These are phyloP conservation scores for Oenanthe oenanthe DNA, from an alignment of 2,113 vertebrate species.

Conservation along the genomic window DNA sequence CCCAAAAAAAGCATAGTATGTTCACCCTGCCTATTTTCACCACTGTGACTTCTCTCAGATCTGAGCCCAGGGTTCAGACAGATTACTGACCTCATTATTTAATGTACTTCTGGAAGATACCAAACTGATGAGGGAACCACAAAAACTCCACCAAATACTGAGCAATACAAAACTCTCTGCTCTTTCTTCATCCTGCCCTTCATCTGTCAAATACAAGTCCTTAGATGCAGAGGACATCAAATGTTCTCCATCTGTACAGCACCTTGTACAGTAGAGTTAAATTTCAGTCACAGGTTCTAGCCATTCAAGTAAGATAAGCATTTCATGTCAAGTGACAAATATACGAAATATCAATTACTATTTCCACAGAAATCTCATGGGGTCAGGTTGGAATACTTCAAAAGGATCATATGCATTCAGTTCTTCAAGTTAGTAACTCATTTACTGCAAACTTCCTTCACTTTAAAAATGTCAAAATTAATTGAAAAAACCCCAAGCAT, in stretches of 20 bases:
- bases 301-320: background rate
- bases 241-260: background rate
- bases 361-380: background rate
- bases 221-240: background rate
- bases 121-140: background rate
- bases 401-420: background rate
- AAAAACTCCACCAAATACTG: background rate
- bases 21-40: background rate
- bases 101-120: background rate
- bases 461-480: background rate
- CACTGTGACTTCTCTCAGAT: background rate
- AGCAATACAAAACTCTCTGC: background rate
- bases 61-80: background rate
- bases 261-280: background rate
- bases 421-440: background rate
- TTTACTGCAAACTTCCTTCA: background rate
- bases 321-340: background rate
- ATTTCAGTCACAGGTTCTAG: background rate
- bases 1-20: background rate
- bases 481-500: background rate
- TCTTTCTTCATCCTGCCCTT: background rate
- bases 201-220: background rate
- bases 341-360: background rate
- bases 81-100: background rate
- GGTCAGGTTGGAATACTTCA: background rate